phyloP scores from a whole-genome alignment of 2,113 vertebrate species.

The Phaethornis superciliosus region DNA sequence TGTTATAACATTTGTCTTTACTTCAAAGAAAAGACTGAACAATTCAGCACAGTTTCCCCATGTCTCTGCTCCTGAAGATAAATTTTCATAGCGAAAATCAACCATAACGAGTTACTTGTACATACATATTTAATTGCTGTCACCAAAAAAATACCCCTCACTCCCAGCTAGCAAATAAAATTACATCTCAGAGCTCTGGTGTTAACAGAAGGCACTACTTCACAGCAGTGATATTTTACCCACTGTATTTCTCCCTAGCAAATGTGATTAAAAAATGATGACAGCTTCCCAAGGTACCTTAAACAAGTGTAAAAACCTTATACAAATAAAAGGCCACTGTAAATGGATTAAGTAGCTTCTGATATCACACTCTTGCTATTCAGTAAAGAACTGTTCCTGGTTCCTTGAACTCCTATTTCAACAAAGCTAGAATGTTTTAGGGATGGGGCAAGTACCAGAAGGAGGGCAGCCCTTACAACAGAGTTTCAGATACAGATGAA shows the following conservation, averaged over 20 bases:
- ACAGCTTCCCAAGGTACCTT: constrained; percentile 28
- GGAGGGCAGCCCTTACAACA: neutral
- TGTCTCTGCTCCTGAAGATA: neutral
- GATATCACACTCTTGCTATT: neutral
- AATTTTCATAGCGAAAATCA: constrained; percentile 7
- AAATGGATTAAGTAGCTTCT: neutral
- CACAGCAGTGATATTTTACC: neutral
- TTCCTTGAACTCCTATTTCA: neutral
- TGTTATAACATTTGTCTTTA: neutral
- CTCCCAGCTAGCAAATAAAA: neutral
- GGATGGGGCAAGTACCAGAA: neutral
- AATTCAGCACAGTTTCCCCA: neutral
- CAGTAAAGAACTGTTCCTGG: neutral
- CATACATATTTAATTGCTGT: neutral
- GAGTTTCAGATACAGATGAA: neutral
- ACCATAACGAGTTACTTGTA: neutral
- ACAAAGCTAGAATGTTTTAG: neutral
- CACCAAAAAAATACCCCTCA: neutral
- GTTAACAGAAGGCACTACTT: constrained; percentile 12
- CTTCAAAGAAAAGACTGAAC: constrained; percentile 24
- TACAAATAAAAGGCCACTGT: neutral
- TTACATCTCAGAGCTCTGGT: neutral
- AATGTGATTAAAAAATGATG: constrained; percentile 1
- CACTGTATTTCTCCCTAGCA: neutral
- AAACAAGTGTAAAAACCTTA: constrained; percentile 21